Conservation (phyloP, 2,888 invertebrate genomes). For the Pterostichus niger region DNA sequence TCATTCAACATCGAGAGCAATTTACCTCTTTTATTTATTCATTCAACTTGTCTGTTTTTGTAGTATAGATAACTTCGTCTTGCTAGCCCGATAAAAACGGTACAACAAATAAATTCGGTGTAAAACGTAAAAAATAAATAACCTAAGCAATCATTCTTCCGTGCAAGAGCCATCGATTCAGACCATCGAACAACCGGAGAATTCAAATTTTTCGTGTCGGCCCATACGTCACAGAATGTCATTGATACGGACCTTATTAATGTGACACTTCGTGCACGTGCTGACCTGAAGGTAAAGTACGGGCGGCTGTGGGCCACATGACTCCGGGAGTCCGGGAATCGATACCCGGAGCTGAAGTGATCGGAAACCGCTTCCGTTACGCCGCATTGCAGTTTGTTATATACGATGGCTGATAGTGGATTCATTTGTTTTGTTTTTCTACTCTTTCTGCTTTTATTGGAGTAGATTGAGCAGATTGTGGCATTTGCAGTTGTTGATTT, state of each 20-base stretch:
- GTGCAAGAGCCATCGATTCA: neutral
- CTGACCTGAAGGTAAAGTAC: conserved; percentile 4
- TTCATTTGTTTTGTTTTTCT: neutral
- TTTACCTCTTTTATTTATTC: too few species aligned
- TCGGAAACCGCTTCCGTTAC: neutral
- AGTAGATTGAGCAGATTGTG: too few species aligned
- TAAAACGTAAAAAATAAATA: neutral
- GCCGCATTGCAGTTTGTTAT: conserved; percentile 23
- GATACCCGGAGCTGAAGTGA: conserved; percentile 31
- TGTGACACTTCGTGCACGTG: conserved; percentile 29
- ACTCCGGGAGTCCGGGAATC: conserved; percentile 5
- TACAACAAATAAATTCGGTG: too few species aligned
- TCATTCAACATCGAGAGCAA: too few species aligned
- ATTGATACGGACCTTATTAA: conserved; percentile 29
- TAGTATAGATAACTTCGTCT: too few species aligned
- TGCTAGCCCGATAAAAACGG: too few species aligned
- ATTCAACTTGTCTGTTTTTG: too few species aligned
- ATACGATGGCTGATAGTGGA: conserved; percentile 12
- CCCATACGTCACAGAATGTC: conserved; percentile 24
- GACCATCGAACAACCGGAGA: neutral
- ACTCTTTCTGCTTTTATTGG: too few species aligned
- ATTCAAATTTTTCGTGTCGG: conserved; percentile 26
- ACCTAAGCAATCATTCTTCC: neutral
- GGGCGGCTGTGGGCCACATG: neutral
- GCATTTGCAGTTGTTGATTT: too few species aligned